Conservation (phyloP, 2,113 vertebrate genomes). For the Melanerpes formicivorus region DNA sequence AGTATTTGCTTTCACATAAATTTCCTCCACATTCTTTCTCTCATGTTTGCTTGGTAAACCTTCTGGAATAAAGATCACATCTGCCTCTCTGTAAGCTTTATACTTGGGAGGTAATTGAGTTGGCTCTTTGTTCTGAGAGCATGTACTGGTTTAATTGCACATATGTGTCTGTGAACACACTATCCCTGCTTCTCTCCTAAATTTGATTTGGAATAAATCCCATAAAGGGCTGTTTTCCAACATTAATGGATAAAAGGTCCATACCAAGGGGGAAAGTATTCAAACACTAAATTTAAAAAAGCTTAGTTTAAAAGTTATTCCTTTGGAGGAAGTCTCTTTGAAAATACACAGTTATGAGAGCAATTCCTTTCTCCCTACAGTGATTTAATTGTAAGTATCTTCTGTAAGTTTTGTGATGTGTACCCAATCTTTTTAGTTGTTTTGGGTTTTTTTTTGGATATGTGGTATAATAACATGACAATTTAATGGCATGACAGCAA, state of each 20-base stretch:
- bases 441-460: constrained; percentile 58
- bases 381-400: constrained; percentile 9
- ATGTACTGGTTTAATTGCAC: constrained; percentile 63
- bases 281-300: constrained; percentile 71
- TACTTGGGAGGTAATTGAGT: constrained; percentile 62
- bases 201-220: constrained; percentile 76
- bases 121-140: constrained; percentile 50
- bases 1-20: constrained; percentile 66
- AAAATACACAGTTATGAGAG: constrained; percentile 39
- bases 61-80: constrained; percentile 56
- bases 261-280: constrained; percentile 69
- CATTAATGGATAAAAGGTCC: constrained; percentile 66
- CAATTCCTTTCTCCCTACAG: not conserved
- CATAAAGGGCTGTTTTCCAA: constrained; percentile 54
- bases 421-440: not conserved
- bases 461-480: constrained; percentile 44
- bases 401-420: constrained; percentile 21
- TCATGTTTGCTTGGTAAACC: constrained; percentile 41
- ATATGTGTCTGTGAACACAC: constrained; percentile 62
- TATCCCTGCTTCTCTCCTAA: constrained; percentile 55
- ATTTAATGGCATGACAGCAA: constrained; percentile 58
- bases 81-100: constrained; percentile 27
- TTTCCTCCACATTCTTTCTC: constrained; percentile 51
- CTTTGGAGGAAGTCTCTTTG: constrained; percentile 49
- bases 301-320: constrained; percentile 63